phyloP scores from a whole-genome alignment of 2,113 vertebrate species.

The Silurus meridionalis region DNA sequence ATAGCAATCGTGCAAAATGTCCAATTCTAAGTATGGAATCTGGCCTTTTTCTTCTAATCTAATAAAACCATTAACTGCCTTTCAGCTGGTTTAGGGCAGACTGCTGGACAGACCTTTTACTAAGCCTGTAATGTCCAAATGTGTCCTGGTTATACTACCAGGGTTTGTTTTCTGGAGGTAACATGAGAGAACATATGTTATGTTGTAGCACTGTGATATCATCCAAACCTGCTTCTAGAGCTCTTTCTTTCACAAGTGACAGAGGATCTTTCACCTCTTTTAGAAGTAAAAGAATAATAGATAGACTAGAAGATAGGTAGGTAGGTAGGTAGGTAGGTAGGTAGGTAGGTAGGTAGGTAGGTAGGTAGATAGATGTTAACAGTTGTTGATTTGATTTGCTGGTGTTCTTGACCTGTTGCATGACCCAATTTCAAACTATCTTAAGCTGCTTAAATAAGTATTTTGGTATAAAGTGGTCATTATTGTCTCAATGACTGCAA shows the following conservation, averaged over 20 bases:
- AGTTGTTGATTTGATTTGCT: too few relatives aligned
- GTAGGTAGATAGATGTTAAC: background rate
- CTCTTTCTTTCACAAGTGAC: background rate
- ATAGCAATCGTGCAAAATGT: slow-evolving; percentile 54
- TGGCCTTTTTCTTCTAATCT: slow-evolving; percentile 34
- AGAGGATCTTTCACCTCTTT: background rate
- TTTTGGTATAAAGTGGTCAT: too few relatives aligned
- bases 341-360: background rate
- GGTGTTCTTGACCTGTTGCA: too few relatives aligned
- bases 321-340: background rate
- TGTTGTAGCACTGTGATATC: background rate
- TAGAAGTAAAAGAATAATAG: background rate
- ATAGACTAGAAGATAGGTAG: background rate
- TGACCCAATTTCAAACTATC: too few relatives aligned
- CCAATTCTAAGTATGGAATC: slow-evolving; percentile 30
- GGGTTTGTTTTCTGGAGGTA: background rate
- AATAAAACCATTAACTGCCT: slow-evolving; percentile 42
- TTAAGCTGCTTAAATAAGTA: too few relatives aligned
- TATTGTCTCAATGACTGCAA: too few relatives aligned
- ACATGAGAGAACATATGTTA: background rate
- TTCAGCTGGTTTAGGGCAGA: slow-evolving; percentile 28
- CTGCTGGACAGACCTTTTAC: background rate
- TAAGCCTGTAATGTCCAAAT: slow-evolving; percentile 20
- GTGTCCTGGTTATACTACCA: background rate
- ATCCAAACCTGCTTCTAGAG: background rate